Percentiles rank a stretch among this genome's conserved stretches.
These are phyloP conservation scores for Latrodectus elegans DNA, from an alignment of 2,888 invertebrate genomes.

Conservation along the genomic window DNA sequence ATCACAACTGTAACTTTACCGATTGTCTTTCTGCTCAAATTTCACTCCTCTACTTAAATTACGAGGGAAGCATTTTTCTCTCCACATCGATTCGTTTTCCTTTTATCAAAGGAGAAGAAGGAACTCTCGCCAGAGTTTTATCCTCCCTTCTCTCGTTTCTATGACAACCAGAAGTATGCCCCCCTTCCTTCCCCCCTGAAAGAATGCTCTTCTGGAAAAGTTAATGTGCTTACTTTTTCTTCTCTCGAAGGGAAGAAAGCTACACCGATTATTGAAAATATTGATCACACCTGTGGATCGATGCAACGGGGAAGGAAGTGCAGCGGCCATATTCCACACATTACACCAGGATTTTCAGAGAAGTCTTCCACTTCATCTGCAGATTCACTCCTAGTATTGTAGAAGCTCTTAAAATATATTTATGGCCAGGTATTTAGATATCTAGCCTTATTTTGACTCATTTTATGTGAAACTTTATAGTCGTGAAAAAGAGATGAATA, in stretches of 20 bases:
- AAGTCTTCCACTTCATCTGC: too few relatives aligned
- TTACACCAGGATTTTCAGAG: too few relatives aligned
- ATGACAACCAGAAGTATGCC: slow-evolving; percentile 56
- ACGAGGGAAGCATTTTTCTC: background rate
- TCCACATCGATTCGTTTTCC: slow-evolving; percentile 42
- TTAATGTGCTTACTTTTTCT: slow-evolving; percentile 47
- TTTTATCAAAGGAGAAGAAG: slow-evolving; percentile 27
- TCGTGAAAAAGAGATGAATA: too few relatives aligned
- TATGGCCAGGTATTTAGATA: too few relatives aligned
- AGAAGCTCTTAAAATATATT: too few relatives aligned
- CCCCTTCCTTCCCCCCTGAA: slow-evolving; percentile 27
- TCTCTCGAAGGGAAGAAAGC: slow-evolving; percentile 36
- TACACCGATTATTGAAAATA: slow-evolving; percentile 63
- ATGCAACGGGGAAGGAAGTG: background rate
- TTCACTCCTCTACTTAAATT: background rate
- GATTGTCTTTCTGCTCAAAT: background rate
- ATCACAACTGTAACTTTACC: too few relatives aligned
- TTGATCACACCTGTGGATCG: slow-evolving; percentile 48
- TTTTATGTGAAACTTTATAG: too few relatives aligned
- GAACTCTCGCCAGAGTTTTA: slow-evolving; percentile 35
- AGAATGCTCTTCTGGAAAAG: slow-evolving; percentile 65
- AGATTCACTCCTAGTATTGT: too few relatives aligned
- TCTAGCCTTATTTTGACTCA: too few relatives aligned
- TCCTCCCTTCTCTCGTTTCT: slow-evolving; percentile 27
- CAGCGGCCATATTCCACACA: too few relatives aligned